Evolutionary conservation across 2,797 vertebrate genomes (phyloP), one percentile per base, ranked within the genome.

Genomic region (Buceros bicornis): DNA sequence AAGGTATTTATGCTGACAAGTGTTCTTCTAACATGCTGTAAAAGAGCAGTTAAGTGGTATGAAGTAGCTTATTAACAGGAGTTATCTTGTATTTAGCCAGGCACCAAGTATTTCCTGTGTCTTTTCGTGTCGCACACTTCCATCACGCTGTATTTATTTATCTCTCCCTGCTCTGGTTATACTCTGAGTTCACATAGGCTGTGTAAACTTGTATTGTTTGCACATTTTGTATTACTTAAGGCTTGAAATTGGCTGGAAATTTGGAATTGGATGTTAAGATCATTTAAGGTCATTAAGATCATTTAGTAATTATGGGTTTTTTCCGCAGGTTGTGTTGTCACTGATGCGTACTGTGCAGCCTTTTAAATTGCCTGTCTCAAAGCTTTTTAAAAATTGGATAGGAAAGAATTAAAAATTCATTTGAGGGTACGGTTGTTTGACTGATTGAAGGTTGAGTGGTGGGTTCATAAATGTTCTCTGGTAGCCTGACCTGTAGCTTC

Each of bases 361-460:
- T 96, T 95, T 66, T 17, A 97, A 97, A 95, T 92, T 83, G 37
- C 81, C 62, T 95, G 57, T 96, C 93, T 92, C 48, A 89, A 93
- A 93, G 77, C 87, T 93, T 91, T 95, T 60, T 96, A 74, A 93
- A 97, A 94, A 90, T 96, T 91, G 91, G 93, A 95, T 98, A 93
- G 73, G 81, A 92, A 97, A 82, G 85, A 97, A 97, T 98, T 97
- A 98, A 97, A 98, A 97, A 97, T 98, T 96, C 24, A 97, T 97
- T 97, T 96, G 91, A 60, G 70, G 89, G 93, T 95, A 65, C 74
- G 94, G 67, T 78, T 92, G 66, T 97, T 89, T 93, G 90, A 91
- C 50, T 0, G 5, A 70, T 93, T 60, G 61, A 95, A 93, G 92
- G 61, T 72, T 91, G 79, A 96, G 54, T 48, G 22, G 47, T 77